These are phyloP conservation scores for Sorex araneus DNA, from an alignment of 2,113 vertebrate genomes.

Conservation along the genomic window DNA sequence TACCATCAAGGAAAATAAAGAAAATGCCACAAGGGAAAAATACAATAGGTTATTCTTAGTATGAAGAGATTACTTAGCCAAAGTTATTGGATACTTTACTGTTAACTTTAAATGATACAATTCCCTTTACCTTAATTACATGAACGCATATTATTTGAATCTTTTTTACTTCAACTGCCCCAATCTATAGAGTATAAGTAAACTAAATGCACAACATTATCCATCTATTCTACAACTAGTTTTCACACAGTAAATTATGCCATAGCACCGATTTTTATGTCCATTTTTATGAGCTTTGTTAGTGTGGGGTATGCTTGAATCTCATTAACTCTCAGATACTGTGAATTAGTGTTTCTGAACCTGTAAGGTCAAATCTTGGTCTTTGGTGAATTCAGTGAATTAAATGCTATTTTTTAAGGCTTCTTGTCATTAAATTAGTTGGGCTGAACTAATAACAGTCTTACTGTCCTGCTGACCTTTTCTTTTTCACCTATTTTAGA, in stretches of 20 bases:
- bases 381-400: slow-evolving; percentile 47
- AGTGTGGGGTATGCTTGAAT: neutral
- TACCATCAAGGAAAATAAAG: neutral
- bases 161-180: neutral
- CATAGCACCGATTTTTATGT: neutral
- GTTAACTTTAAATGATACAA: neutral
- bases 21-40: neutral
- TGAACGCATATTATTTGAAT: neutral
- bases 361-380: neutral
- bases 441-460: neutral
- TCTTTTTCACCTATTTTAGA: neutral
- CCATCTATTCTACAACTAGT: neutral
- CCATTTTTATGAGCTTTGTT: slow-evolving; percentile 15
- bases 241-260: slow-evolving; percentile 55
- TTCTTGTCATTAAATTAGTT: slow-evolving; percentile 22
- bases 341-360: slow-evolving; percentile 35
- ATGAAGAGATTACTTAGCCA: neutral
- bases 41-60: neutral
- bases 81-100: neutral
- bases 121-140: neutral
- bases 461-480: neutral
- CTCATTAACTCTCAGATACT: slow-evolving; percentile 40
- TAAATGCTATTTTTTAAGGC: neutral
- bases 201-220: neutral
- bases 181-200: neutral